A percentile compares a stretch with the other conserved stretches of the same genome.
phyloP scores from a whole-genome alignment of 2,797 vertebrate species.

The Perodicticus potto region DNA sequence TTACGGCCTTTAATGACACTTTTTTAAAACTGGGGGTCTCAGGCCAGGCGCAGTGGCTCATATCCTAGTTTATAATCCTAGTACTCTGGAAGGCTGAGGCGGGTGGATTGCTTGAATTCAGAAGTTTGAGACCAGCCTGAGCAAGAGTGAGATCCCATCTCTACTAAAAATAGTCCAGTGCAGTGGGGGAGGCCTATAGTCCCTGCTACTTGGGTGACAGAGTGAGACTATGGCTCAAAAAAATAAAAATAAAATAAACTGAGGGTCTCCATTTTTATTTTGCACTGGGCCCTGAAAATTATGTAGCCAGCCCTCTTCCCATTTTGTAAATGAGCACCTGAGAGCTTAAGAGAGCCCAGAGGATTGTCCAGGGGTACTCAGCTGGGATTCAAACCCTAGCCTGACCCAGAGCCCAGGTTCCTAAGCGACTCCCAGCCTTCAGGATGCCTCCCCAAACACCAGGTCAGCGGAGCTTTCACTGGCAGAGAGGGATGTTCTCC shows the following conservation, averaged over 20 bases:
- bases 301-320: neutral
- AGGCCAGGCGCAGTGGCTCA: too few relatives aligned
- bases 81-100: too few relatives aligned
- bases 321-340: neutral
- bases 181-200: too few relatives aligned
- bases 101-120: too few relatives aligned
- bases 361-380: neutral
- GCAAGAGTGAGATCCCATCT: too few relatives aligned
- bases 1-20: neutral
- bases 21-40: neutral
- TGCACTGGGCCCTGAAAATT: neutral
- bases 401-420: neutral
- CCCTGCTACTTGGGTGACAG: too few relatives aligned
- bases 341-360: too few relatives aligned
- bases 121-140: too few relatives aligned
- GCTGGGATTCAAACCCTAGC: neutral
- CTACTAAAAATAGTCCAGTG: too few relatives aligned
- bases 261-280: neutral
- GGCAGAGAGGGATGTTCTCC: neutral
- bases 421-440: too few relatives aligned
- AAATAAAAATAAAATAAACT: neutral
- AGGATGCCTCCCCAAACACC: neutral
- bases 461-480: neutral
- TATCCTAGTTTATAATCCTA: too few relatives aligned
- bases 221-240: too few relatives aligned